These are phyloP conservation scores for Charina bottae DNA, from an alignment of 2,113 vertebrate genomes.

Conservation along the genomic window DNA sequence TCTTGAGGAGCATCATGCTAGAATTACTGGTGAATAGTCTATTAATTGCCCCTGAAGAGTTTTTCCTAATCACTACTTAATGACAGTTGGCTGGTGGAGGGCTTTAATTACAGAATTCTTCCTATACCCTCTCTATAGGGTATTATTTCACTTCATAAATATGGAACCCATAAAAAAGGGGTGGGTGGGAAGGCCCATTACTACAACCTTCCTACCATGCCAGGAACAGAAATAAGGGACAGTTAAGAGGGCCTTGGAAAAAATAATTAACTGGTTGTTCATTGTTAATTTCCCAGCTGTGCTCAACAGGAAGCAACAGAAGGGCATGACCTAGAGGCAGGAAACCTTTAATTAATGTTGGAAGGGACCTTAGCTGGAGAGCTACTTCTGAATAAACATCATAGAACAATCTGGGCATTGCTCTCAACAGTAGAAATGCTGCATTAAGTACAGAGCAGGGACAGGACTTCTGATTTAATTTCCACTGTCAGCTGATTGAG, in stretches of 20 bases:
- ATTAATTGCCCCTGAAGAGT: background rate
- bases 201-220: background rate
- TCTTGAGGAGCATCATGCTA: background rate
- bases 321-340: background rate
- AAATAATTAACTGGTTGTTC: background rate
- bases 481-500: background rate
- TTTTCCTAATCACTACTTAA: background rate
- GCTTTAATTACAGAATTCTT: background rate
- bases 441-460: background rate
- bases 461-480: background rate
- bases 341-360: slow-evolving; percentile 9
- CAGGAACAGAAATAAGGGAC: background rate
- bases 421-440: background rate
- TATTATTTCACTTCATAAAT: background rate
- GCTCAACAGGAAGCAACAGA: background rate
- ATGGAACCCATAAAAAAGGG: background rate
- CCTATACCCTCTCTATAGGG: background rate
- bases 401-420: background rate
- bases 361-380: background rate
- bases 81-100: too few species aligned
- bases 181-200: background rate
- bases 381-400: background rate
- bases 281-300: background rate
- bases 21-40: background rate
- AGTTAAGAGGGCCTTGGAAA: background rate